Base-by-base conservation (phyloP, 1,140 invertebrate species). In the Drosophila nebulosa region DNA sequence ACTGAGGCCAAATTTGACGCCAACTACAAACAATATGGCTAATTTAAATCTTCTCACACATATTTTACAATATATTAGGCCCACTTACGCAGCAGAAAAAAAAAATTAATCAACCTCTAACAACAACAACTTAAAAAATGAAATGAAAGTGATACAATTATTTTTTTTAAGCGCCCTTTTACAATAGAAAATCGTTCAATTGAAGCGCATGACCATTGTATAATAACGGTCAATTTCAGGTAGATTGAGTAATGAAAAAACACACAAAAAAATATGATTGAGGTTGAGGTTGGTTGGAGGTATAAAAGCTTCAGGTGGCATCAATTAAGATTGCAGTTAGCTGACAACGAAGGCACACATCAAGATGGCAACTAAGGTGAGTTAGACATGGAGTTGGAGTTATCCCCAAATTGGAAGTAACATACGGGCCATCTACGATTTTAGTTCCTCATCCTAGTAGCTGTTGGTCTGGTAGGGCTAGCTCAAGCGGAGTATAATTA, bases 191-290 rank as follows among this genome's bases (percentile, higher is more conserved):
- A 74, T 67, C 62, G 56, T 62, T 71, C 69, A 80, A 80, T 80
- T 83, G 79, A 61, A 60, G 53, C 46, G 63, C 79, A 84, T 85
- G 76, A 76, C 64, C 71, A 75, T 85, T 85, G 80, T 80, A 74
- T 86, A 46, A 46, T 46, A 85, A 85, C 73, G 18, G n/a, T 46
- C 10, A 32, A 35, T 46, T 46, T 14, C 4, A n/a, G 39, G 1
- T 21, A 21, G 39, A 76, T 85, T 76, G 62, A 39, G 69, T 74
- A 85, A 86, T 80, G n/a, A n/a, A n/a, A n/a, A n/a, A n/a, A 42
- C 52, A 62, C 50, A 46, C 7, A 46, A 46, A 46, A 1, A 46
- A 46, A 46, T 46, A 46, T 27, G 50, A 21, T 51, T 61, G 57
- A 50, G 50, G 53, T 50, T 9, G 72, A 30, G 58, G 51, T 63